Base-by-base conservation (phyloP, 2,113 vertebrate genomes). In the Oncorhynchus tshawytscha region DNA sequence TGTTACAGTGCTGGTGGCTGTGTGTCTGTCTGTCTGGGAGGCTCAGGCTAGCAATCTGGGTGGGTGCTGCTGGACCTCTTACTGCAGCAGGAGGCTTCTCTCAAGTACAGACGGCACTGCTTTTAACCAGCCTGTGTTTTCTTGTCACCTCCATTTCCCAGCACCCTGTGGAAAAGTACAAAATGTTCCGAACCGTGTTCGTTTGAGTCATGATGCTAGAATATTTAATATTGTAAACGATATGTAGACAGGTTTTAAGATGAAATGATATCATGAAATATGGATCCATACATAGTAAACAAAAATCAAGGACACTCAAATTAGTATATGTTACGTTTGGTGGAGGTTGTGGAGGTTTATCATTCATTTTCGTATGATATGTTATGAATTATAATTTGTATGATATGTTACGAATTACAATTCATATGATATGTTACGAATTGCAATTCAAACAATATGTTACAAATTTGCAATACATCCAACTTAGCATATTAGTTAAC, bases 1-100 rank as follows among this genome's bases (percentile, higher is more conserved):
- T 59, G 45, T 69, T 27, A 8, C 18, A 67, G 78, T 75, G 82
- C 81, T 79, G 65, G 67, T 77, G 71, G 72, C 76, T 34, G 12
- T 57, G 57, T 74, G 39, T 45, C 39, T 45, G 9, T 45, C 77
- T 81, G 67, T 25, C 48, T 65, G 62, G 64, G 31, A 24, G 48
- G 78, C 79, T 85, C 39, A 12, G 39, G 39, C 8, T 45, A 11
- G 39, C 39, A 39, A 39, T 45, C 39, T 45, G 39, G 39, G 9
- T 45, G 39, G 39, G 39, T 45, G 39, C 9, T 45, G 39, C 9
- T 45, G 76, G 54, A 54, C 13, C 25, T 29, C 22, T 80, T 70
- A 62, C 68, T 54, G 65, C 80, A 54, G 59, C 62, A 72, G 39
- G 78, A 62, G 13, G 64, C 34, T 76, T 72, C 59, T 75, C 34